phyloP scores from a whole-genome alignment of 2,888 invertebrate species.

The Plebejus anna region DNA sequence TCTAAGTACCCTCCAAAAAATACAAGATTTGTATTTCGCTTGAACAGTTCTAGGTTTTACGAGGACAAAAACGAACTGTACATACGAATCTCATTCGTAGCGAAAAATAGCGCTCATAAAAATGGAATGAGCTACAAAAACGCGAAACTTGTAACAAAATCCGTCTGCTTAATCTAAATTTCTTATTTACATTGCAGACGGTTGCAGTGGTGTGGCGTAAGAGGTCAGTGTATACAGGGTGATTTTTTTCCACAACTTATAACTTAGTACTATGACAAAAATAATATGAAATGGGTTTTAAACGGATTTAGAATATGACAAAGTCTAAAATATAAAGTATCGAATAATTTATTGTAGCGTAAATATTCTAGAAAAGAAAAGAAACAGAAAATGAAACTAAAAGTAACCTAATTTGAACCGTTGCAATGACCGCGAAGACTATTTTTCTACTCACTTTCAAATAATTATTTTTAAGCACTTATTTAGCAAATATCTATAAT shows the following conservation, averaged over 20 bases:
- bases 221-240: slow-evolving; percentile 13
- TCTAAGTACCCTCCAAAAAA: neutral
- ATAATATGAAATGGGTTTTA: too few species aligned
- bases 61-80: neutral
- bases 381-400: too few species aligned
- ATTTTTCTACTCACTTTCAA: too few species aligned
- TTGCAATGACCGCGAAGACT: too few species aligned
- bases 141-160: slow-evolving; percentile 10
- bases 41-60: neutral
- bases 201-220: slow-evolving; percentile 25
- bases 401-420: too few species aligned
- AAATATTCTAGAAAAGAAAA: too few species aligned
- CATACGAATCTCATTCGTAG: neutral
- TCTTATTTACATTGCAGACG: slow-evolving; percentile 27
- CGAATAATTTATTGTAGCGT: too few species aligned
- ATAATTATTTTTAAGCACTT: too few species aligned
- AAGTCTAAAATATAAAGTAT: too few species aligned
- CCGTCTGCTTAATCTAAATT: slow-evolving; percentile 10
- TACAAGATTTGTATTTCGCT: neutral
- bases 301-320: too few species aligned
- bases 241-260: neutral
- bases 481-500: too few species aligned
- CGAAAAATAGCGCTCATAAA: slow-evolving; percentile 12
- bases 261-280: too few species aligned
- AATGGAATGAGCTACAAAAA: slow-evolving; percentile 19